Evolutionary conservation across 2,888 invertebrate species (phyloP).

Genomic region (Tethea ocularis): DNA sequence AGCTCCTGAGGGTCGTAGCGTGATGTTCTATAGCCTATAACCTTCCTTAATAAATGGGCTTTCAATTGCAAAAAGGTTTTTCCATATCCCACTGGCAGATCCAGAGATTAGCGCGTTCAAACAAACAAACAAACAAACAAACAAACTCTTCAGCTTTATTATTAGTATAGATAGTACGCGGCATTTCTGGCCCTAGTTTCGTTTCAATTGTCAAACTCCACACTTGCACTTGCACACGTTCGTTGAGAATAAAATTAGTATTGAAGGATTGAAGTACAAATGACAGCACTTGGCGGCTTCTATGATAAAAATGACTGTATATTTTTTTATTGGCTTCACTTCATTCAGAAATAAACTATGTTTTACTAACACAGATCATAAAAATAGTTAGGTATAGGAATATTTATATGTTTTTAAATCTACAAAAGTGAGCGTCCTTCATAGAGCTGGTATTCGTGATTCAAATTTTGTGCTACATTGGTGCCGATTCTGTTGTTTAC

Average conservation of each 20-base stretch:
- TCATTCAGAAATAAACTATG: not conserved
- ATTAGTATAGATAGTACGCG: no score
- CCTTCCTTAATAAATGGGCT: no score
- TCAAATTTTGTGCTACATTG: no score
- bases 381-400: no score
- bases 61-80: no score
- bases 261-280: not conserved
- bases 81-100: no score
- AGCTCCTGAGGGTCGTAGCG: no score
- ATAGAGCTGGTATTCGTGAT: not conserved
- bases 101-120: no score
- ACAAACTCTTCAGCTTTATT: no score
- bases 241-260: not conserved
- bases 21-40: no score
- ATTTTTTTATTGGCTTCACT: constrained; percentile 4
- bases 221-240: not conserved
- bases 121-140: no score
- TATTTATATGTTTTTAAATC: not conserved
- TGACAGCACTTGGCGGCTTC: constrained; percentile 1
- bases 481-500: no score
- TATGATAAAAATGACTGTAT: not conserved
- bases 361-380: not conserved
- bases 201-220: not conserved
- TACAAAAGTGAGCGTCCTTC: not conserved
- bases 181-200: not conserved